Conservation (phyloP, 2,888 invertebrate genomes). For the Sialis fuliginosa region DNA sequence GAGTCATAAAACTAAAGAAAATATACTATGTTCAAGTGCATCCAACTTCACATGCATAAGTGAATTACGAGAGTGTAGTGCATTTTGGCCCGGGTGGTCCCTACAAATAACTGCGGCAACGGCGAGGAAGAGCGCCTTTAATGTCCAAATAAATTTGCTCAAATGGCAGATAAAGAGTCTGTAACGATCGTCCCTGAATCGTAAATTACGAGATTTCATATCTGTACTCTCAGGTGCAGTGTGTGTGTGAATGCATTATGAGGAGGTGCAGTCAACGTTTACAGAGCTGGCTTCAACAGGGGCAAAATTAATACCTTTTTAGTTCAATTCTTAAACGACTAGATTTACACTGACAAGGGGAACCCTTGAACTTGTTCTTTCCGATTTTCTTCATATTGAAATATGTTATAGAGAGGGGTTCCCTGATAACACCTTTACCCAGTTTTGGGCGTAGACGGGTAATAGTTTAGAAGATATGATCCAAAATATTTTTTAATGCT, state of each 20-base stretch:
- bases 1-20: not conserved
- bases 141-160: conserved; percentile 12
- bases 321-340: not conserved
- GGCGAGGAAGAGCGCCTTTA: conserved; percentile 9
- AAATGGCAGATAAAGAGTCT: conserved; percentile 6
- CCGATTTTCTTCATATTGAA: no score
- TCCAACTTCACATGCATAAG: not conserved
- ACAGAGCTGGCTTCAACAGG: no score
- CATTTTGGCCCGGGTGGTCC: conserved; percentile 10
- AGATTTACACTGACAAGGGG: not conserved
- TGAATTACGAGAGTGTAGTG: not conserved
- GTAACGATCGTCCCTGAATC: not conserved
- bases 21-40: not conserved
- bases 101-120: conserved; percentile 7
- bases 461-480: no score
- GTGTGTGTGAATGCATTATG: not conserved
- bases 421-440: no score
- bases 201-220: not conserved
- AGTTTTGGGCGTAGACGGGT: no score
- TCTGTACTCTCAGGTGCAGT: not conserved
- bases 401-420: no score
- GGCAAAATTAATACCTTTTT: not conserved
- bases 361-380: no score
- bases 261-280: no score
- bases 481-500: no score